phyloP scores from a whole-genome alignment of 2,113 vertebrate genomes.

The Crocuta crocuta region DNA sequence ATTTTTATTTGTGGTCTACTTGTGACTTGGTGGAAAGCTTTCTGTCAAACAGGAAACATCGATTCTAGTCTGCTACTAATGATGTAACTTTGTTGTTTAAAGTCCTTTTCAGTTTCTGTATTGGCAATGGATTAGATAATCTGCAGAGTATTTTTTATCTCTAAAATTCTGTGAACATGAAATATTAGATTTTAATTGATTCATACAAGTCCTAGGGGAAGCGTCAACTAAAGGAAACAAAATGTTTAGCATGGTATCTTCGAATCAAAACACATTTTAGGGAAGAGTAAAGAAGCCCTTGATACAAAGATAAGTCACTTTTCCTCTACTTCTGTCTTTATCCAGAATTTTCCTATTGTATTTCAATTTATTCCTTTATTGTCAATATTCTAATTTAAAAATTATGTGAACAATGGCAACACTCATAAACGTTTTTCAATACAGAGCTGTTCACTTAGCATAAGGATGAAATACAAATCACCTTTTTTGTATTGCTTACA shows the following conservation, averaged over 20 bases:
- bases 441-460: not conserved
- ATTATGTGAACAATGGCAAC: not conserved
- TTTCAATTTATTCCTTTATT: not conserved
- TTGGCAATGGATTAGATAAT: not conserved
- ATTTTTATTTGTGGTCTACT: not conserved
- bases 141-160: not conserved
- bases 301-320: not conserved
- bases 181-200: not conserved
- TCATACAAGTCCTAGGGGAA: not conserved
- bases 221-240: not conserved
- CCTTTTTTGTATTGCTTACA: not conserved
- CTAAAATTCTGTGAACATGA: not conserved
- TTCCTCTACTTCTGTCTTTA: no score
- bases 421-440: not conserved
- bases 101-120: not conserved
- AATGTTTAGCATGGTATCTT: fast-evolving
- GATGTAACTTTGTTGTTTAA: not conserved
- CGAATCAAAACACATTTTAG: not conserved
- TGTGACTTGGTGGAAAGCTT: not conserved
- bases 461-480: not conserved
- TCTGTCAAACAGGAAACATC: not conserved
- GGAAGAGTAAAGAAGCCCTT: not conserved
- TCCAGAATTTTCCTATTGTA: not conserved
- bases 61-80: not conserved
- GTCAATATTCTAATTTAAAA: not conserved